Percentiles rank a stretch among this genome's conserved stretches.
Evolutionary conservation across 1,140 invertebrate genomes (phyloP).

Genomic region (Homarus americanus): DNA sequence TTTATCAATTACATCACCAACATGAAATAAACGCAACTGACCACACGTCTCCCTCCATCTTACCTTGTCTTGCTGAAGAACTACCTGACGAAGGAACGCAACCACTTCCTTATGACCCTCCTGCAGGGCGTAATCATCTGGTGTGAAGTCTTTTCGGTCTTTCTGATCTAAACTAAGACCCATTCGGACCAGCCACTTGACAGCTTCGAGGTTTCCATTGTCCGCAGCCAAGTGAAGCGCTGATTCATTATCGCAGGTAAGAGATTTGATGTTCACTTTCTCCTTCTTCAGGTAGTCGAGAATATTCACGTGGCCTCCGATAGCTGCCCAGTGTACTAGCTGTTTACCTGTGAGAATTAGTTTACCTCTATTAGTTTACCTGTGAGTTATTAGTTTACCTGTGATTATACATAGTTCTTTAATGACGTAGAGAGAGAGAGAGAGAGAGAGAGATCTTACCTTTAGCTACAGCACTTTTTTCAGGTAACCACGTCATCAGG

Average conservation of each 20-base stretch:
- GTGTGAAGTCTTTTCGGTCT: not conserved
- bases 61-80: not conserved
- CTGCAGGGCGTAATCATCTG: not conserved
- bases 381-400: not conserved
- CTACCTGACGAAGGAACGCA: not conserved
- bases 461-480: not conserved
- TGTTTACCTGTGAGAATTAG: not conserved
- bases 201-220: conserved; percentile 21
- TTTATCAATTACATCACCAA: too few species aligned
- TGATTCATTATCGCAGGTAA: not conserved
- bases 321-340: conserved; percentile 18
- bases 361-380: not conserved
- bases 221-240: conserved; percentile 11
- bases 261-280: not conserved
- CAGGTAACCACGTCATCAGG: not conserved
- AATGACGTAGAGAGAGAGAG: not conserved
- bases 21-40: too few species aligned
- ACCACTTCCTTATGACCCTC: conserved; percentile 9
- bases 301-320: not conserved
- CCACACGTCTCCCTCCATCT: not conserved
- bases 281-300: not conserved
- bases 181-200: not conserved
- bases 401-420: too few species aligned
- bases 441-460: not conserved
- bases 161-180: not conserved